Conservation (phyloP, 2,113 vertebrate genomes). For the Pedetes capensis region DNA sequence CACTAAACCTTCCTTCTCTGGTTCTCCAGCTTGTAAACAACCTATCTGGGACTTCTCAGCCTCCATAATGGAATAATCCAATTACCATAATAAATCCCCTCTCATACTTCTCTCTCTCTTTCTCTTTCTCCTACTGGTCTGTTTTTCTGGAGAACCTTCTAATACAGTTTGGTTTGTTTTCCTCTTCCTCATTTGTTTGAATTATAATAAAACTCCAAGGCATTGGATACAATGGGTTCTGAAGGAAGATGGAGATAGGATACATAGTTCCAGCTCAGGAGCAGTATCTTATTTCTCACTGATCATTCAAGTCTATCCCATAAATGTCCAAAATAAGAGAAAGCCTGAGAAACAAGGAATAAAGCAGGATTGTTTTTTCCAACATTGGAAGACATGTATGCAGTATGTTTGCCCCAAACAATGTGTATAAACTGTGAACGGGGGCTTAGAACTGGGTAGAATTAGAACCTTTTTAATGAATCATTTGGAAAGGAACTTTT, state of each 20-base stretch:
- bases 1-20: not conserved
- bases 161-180: not conserved
- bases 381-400: not conserved
- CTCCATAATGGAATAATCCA: not conserved
- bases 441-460: not conserved
- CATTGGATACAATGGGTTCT: not conserved
- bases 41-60: not conserved
- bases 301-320: not conserved
- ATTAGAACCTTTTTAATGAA: not conserved
- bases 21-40: not conserved
- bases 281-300: not conserved
- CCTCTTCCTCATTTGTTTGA: not conserved
- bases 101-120: not conserved
- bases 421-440: not conserved
- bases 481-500: not conserved
- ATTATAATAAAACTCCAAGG: not conserved
- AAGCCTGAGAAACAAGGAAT: not conserved
- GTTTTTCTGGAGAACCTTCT: not conserved
- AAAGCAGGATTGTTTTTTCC: not conserved
- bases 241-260: not conserved
- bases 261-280: not conserved
- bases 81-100: not conserved
- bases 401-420: not conserved
- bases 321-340: not conserved
- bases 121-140: not conserved